Conservation (phyloP, 2,113 vertebrate species). For the Limanda limanda region DNA sequence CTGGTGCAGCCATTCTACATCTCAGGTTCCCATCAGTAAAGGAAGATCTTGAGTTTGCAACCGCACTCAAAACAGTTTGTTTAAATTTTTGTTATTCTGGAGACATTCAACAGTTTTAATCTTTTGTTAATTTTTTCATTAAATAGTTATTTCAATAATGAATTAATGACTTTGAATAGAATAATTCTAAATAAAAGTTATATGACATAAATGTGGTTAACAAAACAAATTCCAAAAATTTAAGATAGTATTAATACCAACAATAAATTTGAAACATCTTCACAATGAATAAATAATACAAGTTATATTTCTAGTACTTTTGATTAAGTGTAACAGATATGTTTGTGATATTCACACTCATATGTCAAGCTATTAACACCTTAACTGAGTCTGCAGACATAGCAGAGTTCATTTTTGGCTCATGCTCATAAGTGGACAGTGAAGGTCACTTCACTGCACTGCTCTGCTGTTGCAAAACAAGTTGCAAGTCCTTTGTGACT, state of each 20-base stretch:
- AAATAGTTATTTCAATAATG: background rate
- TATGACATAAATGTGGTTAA: too few relatives aligned
- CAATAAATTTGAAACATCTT: background rate
- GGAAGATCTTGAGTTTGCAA: constrained; percentile 5
- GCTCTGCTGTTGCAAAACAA: background rate
- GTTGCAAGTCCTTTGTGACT: background rate
- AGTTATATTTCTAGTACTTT: background rate
- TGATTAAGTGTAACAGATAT: constrained; percentile 49
- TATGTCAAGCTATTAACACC: constrained; percentile 61
- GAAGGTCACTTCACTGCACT: constrained; percentile 46
- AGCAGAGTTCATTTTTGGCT: constrained; percentile 57
- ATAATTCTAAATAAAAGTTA: background rate
- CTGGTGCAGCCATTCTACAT: constrained; percentile 12
- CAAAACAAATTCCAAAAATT: background rate
- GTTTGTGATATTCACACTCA: constrained; percentile 54
- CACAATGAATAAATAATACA: background rate
- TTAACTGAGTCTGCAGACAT: constrained; percentile 34
- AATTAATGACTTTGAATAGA: background rate
- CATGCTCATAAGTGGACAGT: constrained; percentile 15
- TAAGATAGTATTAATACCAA: background rate
- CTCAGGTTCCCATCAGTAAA: constrained; percentile 45
- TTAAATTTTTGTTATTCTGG: background rate
- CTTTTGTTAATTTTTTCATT: background rate
- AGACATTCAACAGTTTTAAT: background rate
- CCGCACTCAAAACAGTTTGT: background rate